These are phyloP conservation scores for Ischnura elegans DNA, from an alignment of 2,888 invertebrate species.

Conservation along the genomic window DNA sequence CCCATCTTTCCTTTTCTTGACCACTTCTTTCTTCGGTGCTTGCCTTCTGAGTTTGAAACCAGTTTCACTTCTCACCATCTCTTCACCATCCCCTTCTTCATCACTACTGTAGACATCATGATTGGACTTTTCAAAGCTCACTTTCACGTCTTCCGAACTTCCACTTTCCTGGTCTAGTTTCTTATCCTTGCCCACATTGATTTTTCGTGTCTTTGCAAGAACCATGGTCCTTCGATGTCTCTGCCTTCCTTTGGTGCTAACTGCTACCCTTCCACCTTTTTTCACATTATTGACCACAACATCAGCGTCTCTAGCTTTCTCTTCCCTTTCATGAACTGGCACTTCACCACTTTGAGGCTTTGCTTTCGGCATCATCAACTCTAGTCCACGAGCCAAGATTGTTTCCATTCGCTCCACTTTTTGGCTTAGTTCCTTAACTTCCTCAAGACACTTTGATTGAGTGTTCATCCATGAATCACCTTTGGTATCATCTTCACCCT, in stretches of 20 bases:
- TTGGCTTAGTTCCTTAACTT: slow-evolving; percentile 32
- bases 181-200: background rate
- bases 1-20: background rate
- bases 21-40: background rate
- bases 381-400: background rate
- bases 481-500: slow-evolving; percentile 7
- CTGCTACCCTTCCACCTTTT: background rate
- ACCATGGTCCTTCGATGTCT: background rate
- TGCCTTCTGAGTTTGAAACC: background rate
- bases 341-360: background rate
- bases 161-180: background rate
- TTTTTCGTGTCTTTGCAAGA: background rate
- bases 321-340: background rate
- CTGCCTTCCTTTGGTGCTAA: background rate
- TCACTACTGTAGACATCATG: background rate
- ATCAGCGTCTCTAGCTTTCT: background rate
- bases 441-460: background rate
- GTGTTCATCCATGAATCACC: background rate
- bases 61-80: background rate
- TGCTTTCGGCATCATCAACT: background rate
- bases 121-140: background rate
- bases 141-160: background rate
- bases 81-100: background rate
- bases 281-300: background rate
- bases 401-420: slow-evolving; percentile 41